Evolutionary conservation across 2,888 invertebrate species (phyloP).

Genomic region (Apocheima hispidaria): DNA sequence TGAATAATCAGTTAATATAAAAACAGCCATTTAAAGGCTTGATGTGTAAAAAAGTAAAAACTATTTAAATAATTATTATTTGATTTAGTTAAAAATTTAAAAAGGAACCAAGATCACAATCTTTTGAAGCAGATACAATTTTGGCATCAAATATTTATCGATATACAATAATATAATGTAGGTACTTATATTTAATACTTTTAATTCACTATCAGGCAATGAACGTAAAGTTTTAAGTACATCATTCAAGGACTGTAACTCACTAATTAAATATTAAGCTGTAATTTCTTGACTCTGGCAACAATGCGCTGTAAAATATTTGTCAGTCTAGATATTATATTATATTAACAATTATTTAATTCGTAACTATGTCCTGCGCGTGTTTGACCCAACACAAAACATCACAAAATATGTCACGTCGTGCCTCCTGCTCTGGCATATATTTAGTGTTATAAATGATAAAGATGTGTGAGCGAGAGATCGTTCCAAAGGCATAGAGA

Average conservation of each 20-base stretch:
- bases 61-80: conserved; percentile 6
- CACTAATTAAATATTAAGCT: background rate
- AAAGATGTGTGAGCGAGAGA: too few relatives aligned
- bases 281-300: background rate
- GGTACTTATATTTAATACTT: conserved; percentile 10
- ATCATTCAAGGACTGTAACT: conserved; percentile 23
- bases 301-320: too few relatives aligned
- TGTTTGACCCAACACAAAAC: too few relatives aligned
- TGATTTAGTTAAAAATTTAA: conserved; percentile 2
- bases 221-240: conserved; percentile 21
- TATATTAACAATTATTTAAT: too few relatives aligned
- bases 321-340: too few relatives aligned
- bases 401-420: too few relatives aligned
- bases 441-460: too few relatives aligned
- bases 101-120: conserved; percentile 30
- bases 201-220: conserved; percentile 20
- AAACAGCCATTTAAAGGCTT: background rate
- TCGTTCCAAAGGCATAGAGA: too few relatives aligned
- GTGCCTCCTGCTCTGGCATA: too few relatives aligned
- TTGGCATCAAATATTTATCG: conserved; percentile 68
- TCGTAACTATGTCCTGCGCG: too few relatives aligned
- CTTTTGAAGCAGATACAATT: conserved; percentile 48
- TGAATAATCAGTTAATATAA: background rate
- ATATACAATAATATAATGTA: conserved; percentile 22
- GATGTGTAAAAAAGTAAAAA: background rate